Evolutionary conservation across 23 tunicate genomes (phyloP), one percentile per base, ranked within the genome.

Genomic region (Halocynthia aurantium): DNA sequence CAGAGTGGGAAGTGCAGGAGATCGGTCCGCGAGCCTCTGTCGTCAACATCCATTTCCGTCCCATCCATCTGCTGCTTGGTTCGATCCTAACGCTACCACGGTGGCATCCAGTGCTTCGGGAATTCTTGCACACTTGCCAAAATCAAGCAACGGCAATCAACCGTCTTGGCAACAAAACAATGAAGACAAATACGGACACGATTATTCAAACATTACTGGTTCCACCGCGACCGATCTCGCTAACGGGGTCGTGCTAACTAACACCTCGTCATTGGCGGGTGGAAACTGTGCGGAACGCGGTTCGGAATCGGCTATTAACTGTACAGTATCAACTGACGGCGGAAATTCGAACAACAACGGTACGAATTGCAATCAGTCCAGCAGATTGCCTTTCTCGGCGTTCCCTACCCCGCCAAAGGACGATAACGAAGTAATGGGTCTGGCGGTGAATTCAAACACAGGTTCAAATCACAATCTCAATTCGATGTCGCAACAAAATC

Each of bases 401-500:
- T 87, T 82, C 40, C 80, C 93, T 0, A 87, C 83, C 51, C 83
- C 86, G 8, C 84, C 90, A 22, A 82, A 87, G 73, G 86, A 87
- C 51, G 93, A 87, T n/a, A 63, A 49, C 8, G 92, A 87, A 19
- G 62, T 31, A 8, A 17, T 22, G 19, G 60, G 52, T 8, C 17
- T 68, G 51, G 67, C 83, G 13, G 65, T 86, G 19, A 81, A 50
- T 8, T 65, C 85, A 12, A 72, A 58, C 62, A 15, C 81, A 61
- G 66, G 82, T 57, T 82, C 83, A 2, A 53, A 66, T 17, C 77
- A 76, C 70, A 54, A 21, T 53, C 20, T 74, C 44, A 31, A 31
- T 31, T 31, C 4, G 44, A 31, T 31, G 44, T 31, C 44, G 56
- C 78, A 62, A 64, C 62, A 53, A 10, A 74, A 74, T 54, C 54